Percentiles rank a stretch among this genome's conserved stretches.
phyloP scores from a whole-genome alignment of 1,140 invertebrate species.

The Mylabris phalerata region DNA sequence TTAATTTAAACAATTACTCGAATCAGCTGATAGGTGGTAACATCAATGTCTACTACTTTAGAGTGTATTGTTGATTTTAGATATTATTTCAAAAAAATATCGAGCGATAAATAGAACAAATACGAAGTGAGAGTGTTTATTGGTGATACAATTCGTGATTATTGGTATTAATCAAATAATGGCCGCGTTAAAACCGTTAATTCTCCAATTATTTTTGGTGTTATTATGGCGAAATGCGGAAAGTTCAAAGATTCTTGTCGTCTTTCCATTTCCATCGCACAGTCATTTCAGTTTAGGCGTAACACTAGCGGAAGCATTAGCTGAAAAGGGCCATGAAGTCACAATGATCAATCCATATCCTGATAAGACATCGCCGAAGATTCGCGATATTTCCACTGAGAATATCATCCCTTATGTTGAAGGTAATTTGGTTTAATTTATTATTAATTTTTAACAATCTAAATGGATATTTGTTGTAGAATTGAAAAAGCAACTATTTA shows the following conservation, averaged over 20 bases:
- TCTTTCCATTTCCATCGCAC: conserved; percentile 2
- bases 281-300: conserved; percentile 3
- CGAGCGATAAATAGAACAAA: too few relatives aligned
- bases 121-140: too few relatives aligned
- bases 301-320: background rate
- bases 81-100: too few relatives aligned
- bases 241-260: conserved; percentile 1
- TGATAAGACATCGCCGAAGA: conserved; percentile 20
- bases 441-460: background rate
- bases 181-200: background rate
- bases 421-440: conserved; percentile 1
- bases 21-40: too few relatives aligned
- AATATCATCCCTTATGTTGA: background rate
- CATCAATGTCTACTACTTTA: too few relatives aligned
- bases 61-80: too few relatives aligned
- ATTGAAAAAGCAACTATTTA: background rate
- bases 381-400: conserved; percentile 2
- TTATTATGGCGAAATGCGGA: background rate
- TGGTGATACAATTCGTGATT: too few relatives aligned
- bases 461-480: background rate
- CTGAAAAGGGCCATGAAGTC: conserved; percentile 37
- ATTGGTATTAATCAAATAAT: background rate
- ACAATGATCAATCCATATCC: conserved; percentile 42
- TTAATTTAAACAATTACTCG: too few relatives aligned
- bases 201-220: background rate